A percentile compares a stretch with the other conserved stretches of the same genome.
Conservation (phyloP, 2,113 vertebrate species). For the Megaceryle maxima region DNA sequence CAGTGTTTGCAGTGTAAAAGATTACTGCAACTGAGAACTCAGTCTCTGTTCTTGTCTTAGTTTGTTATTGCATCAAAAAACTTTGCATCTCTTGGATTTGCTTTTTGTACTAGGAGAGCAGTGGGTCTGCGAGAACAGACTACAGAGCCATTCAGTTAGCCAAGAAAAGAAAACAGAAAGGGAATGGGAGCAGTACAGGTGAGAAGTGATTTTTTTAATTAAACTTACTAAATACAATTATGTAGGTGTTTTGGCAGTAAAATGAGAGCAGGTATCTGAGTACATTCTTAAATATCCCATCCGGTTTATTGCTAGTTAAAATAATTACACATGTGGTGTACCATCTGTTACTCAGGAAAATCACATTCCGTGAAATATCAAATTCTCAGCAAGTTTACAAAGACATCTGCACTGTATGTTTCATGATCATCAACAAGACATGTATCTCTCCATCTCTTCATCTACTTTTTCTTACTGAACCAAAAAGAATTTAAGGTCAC, state of each 20-base stretch:
- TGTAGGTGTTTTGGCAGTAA: not conserved
- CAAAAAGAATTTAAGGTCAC: not conserved
- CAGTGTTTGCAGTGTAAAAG: not conserved
- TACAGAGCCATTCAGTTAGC: conserved; percentile 94
- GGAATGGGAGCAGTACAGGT: conserved; percentile 78
- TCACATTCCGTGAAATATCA: not conserved
- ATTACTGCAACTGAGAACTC: not conserved
- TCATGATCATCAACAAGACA: not conserved
- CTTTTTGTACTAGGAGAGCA: conserved; percentile 80
- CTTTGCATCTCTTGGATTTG: conserved; percentile 36
- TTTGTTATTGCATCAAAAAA: conserved; percentile 31
- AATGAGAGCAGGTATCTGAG: not conserved
- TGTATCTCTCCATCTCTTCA: not conserved
- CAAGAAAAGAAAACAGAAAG: conserved; percentile 90
- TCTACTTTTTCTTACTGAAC: not conserved
- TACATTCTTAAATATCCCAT: not conserved
- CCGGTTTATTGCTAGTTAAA: not conserved
- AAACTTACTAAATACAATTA: not conserved
- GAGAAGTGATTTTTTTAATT: conserved; percentile 33
- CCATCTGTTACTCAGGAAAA: not conserved
- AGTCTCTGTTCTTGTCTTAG: not conserved
- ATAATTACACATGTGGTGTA: not conserved
- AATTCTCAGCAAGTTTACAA: not conserved
- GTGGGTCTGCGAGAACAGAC: conserved; percentile 94
- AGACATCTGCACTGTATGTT: not conserved